Evolutionary conservation across 2,888 invertebrate species (phyloP).

Genomic region (Acanthosepion pharaonis): DNA sequence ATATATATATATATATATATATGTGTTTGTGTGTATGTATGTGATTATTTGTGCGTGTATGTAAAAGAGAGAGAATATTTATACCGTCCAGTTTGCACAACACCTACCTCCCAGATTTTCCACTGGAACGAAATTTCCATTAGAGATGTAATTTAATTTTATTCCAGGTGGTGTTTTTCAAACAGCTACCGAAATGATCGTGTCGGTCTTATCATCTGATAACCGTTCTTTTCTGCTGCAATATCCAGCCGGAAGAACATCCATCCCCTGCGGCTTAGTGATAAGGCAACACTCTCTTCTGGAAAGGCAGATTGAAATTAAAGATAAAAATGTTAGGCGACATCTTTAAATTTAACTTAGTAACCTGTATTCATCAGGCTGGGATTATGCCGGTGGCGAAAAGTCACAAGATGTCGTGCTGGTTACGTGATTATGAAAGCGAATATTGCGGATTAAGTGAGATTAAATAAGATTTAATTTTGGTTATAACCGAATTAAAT

Average conservation of each 20-base stretch:
- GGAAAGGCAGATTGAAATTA: neutral
- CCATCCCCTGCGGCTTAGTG: neutral
- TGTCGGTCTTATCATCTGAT: neutral
- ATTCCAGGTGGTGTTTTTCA: constrained; percentile 33
- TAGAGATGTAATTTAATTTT: neutral
- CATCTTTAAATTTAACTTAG: neutral
- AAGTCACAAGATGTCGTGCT: too few relatives aligned
- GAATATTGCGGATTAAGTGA: neutral
- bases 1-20: too few relatives aligned
- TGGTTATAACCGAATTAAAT: too few relatives aligned
- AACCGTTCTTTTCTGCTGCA: neutral
- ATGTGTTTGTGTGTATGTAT: too few relatives aligned
- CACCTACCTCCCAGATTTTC: neutral
- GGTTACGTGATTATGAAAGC: neutral
- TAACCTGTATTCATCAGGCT: neutral
- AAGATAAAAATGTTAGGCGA: neutral
- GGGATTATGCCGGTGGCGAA: neutral
- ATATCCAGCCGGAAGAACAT: too few relatives aligned
- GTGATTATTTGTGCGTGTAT: too few relatives aligned
- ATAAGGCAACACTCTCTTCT: neutral
- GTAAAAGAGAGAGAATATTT: too few relatives aligned
- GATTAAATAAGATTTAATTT: neutral
- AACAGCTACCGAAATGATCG: neutral
- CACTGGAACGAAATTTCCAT: neutral
- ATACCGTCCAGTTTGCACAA: too few relatives aligned